A percentile compares a stretch with the other conserved stretches of the same genome.
Evolutionary conservation across 1,140 invertebrate species (phyloP).

Genomic region (Armadillidium nasatum): DNA sequence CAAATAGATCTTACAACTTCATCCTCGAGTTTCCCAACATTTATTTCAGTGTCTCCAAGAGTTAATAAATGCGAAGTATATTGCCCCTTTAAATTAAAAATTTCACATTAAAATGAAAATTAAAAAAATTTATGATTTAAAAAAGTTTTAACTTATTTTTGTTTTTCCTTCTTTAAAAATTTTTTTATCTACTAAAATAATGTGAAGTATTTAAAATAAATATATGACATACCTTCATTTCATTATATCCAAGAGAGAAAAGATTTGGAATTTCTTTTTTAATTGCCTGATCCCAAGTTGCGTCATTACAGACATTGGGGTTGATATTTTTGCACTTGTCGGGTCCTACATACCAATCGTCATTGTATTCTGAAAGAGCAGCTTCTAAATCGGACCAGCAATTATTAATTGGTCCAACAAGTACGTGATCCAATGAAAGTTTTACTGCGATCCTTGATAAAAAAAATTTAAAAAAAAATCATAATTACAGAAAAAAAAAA

Average conservation of each 20-base stretch:
- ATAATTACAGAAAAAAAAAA: no score
- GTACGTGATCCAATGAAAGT: slow-evolving; percentile 52
- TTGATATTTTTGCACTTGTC: slow-evolving; percentile 45
- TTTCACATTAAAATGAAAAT: not conserved
- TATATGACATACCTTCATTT: slow-evolving; percentile 35
- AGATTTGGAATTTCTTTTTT: slow-evolving; percentile 49
- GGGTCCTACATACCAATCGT: slow-evolving; percentile 53
- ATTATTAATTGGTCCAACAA: slow-evolving; percentile 50
- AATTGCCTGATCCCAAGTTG: slow-evolving; percentile 51
- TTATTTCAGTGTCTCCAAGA: slow-evolving; percentile 49
- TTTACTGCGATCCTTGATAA: slow-evolving; percentile 52
- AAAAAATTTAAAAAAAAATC: not conserved
- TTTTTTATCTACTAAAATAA: no score
- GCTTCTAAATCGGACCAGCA: slow-evolving; percentile 49
- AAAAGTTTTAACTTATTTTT: no score
- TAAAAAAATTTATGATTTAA: no score
- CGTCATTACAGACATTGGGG: not conserved
- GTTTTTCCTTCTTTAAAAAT: no score
- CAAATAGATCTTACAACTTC: slow-evolving; percentile 54
- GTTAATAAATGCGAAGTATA: slow-evolving; percentile 52
- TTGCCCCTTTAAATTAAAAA: slow-evolving; percentile 30
- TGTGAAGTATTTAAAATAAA: no score
- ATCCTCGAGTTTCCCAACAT: slow-evolving; percentile 51
- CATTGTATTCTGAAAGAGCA: slow-evolving; percentile 50
- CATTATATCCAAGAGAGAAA: slow-evolving; percentile 52